phyloP scores from a whole-genome alignment of 2,113 vertebrate species.

The Callospermophilus lateralis region DNA sequence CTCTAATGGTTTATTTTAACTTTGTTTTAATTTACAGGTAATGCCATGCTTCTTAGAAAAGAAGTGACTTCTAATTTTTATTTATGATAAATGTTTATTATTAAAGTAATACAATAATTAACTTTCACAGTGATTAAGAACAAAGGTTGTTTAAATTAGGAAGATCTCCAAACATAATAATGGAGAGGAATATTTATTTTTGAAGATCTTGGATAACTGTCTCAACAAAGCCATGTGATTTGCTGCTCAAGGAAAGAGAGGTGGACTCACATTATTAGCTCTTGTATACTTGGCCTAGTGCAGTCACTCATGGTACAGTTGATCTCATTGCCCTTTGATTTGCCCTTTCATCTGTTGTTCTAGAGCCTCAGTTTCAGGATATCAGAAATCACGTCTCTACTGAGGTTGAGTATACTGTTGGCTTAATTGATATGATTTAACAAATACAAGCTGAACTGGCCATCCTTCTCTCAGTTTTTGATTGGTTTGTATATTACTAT shows the following conservation, averaged over 20 bases:
- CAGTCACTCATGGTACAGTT: not conserved
- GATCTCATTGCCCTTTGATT: not conserved
- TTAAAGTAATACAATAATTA: constrained; percentile 21
- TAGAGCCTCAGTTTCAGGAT: not conserved
- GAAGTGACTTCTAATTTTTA: constrained; percentile 39
- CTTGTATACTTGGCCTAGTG: not conserved
- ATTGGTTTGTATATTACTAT: not conserved
- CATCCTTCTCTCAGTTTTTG: not conserved
- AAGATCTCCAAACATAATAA: not conserved
- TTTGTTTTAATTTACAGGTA: constrained; percentile 17
- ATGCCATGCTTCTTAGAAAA: not conserved
- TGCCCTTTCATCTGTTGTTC: not conserved
- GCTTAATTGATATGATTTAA: constrained; percentile 13
- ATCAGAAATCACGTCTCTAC: constrained; percentile 21
- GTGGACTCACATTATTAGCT: not conserved
- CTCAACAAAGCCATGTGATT: not conserved
- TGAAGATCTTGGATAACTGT: not conserved
- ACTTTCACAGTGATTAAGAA: not conserved
- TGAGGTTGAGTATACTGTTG: not conserved
- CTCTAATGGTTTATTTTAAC: not conserved
- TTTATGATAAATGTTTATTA: constrained; percentile 4
- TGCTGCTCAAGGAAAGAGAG: not conserved
- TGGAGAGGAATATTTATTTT: not conserved
- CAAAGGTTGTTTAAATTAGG: not conserved
- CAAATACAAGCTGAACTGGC: not conserved